Conservation (phyloP, 2,113 vertebrate genomes). For the Leiothrix lutea region DNA sequence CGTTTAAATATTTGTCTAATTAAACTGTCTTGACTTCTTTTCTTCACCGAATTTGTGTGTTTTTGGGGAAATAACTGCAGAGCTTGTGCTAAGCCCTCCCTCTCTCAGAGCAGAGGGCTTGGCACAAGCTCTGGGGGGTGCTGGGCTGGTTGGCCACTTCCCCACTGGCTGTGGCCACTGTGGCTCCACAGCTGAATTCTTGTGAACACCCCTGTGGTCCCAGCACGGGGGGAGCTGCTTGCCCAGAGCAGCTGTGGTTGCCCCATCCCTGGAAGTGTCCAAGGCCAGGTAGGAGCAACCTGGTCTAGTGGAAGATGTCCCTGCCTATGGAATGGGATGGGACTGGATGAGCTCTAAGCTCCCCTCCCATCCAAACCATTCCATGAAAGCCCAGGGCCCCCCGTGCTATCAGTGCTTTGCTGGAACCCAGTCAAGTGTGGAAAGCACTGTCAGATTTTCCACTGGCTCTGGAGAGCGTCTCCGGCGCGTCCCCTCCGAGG, state of each 20-base stretch:
- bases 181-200: background rate
- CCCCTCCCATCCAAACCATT: background rate
- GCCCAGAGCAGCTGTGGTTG: background rate
- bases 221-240: background rate
- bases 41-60: background rate
- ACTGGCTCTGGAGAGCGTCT: constrained; percentile 64
- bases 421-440: constrained; percentile 52
- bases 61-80: background rate
- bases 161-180: background rate
- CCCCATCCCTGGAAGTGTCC: background rate
- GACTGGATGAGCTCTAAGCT: background rate
- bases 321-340: background rate
- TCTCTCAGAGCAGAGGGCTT: background rate
- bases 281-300: background rate
- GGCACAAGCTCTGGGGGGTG: background rate
- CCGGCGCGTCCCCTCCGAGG: background rate
- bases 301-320: background rate
- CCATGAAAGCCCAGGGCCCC: background rate
- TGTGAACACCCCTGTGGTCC: background rate
- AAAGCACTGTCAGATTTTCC: constrained; percentile 68
- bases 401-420: background rate
- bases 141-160: background rate
- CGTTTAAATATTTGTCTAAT: background rate
- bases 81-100: background rate
- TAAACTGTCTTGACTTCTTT: background rate